Percentiles rank a stretch among this genome's conserved stretches.
phyloP scores from a whole-genome alignment of 1,140 invertebrate species.

The Augochlora pura region DNA sequence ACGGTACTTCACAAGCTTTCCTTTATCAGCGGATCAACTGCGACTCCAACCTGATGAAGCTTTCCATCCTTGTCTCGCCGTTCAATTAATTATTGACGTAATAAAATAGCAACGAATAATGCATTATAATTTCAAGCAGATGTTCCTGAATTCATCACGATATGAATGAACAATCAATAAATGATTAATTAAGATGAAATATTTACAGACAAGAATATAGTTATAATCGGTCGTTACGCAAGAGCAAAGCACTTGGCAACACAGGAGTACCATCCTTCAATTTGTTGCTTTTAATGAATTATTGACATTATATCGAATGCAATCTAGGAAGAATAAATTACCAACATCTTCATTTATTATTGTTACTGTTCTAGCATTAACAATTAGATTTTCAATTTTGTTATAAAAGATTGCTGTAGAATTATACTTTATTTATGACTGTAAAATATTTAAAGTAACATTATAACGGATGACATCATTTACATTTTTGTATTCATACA shows the following conservation, averaged over 20 bases:
- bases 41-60: background rate
- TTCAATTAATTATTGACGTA: conserved; percentile 9
- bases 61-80: conserved; percentile 1
- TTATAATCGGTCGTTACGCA: too few relatives aligned
- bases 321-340: too few relatives aligned
- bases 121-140: background rate
- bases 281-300: background rate
- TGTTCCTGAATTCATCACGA: background rate
- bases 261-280: conserved; percentile 18
- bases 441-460: background rate
- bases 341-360: too few relatives aligned
- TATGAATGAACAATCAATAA: background rate
- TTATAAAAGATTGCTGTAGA: background rate
- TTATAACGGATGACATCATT: background rate
- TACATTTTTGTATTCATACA: conserved; percentile 36
- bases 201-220: background rate
- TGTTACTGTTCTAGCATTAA: too few relatives aligned
- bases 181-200: background rate
- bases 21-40: background rate
- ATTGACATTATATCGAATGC: too few relatives aligned
- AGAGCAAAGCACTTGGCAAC: conserved; percentile 43
- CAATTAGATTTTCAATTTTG: too few relatives aligned
- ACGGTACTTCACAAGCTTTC: conserved; percentile 4
- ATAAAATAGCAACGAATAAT: background rate
- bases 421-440: background rate